A percentile compares a stretch with the other conserved stretches of the same genome.
phyloP scores from a whole-genome alignment of 2,888 invertebrate genomes.

The Phengaris alcon region DNA sequence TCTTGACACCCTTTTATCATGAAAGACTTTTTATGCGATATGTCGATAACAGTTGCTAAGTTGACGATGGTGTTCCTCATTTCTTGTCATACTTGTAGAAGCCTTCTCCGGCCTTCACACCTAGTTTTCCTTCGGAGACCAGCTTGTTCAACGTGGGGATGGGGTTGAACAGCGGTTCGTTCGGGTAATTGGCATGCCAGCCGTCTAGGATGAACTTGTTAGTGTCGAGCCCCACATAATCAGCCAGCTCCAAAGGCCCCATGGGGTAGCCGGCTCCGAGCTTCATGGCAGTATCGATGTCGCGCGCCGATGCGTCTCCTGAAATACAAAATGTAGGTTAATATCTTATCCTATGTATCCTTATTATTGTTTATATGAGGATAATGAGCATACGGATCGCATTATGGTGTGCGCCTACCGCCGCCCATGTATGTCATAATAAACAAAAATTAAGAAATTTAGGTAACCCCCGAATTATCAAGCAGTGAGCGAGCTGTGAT shows the following conservation, averaged over 20 bases:
- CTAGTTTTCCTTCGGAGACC: constrained; percentile 88
- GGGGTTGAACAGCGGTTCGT: constrained; percentile 67
- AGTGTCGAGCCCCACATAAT: constrained; percentile 91
- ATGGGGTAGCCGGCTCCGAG: constrained; percentile 93
- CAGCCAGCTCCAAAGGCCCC: constrained; percentile 92
- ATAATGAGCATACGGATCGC: too few relatives aligned
- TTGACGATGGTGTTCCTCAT: constrained; percentile 32
- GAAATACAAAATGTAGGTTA: constrained; percentile 29
- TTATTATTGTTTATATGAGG: too few relatives aligned
- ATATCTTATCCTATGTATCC: too few relatives aligned
- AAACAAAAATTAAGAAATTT: too few relatives aligned
- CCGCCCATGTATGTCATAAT: too few relatives aligned
- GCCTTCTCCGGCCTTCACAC: constrained; percentile 89
- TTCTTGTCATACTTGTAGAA: constrained; percentile 86
- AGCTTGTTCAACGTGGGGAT: constrained; percentile 79
- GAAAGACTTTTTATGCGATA: too few relatives aligned
- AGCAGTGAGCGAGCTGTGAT: too few relatives aligned
- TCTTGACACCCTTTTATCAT: too few relatives aligned
- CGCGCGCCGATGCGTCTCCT: constrained; percentile 85
- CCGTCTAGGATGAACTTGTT: constrained; percentile 86
- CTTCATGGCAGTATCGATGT: constrained; percentile 94
- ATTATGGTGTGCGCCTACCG: too few relatives aligned
- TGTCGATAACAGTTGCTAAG: not conserved
- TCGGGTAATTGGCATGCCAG: constrained; percentile 82
- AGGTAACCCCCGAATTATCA: too few relatives aligned